Evolutionary conservation across 1,140 invertebrate species (phyloP), one percentile per base, ranked within the genome.

Genomic region (Bicyclus anynana): DNA sequence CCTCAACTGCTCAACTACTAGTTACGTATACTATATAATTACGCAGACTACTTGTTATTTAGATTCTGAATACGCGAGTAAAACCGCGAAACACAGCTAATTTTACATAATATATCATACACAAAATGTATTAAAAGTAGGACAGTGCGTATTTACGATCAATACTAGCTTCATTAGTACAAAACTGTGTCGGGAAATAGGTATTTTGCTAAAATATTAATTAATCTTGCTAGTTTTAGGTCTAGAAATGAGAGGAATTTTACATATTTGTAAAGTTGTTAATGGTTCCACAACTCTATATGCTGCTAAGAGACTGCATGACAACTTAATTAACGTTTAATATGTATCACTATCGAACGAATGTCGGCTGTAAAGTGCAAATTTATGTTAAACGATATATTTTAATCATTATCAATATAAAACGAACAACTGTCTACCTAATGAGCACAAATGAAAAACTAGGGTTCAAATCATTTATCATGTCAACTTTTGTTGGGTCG

Each of bases 261-360:
- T 37, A 59, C 48, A 26, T 16, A 58, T 17, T 62, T 49, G 16
- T 56, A 58, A 69, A 64, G 55, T 69, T 59, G 62, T 63, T 65
- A 69, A 72, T 67, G 69, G 65, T 60, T 33, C 29, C 21, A 53
- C 49, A 54, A 26, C 37, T 42, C 44, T 27, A 23, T 57, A 59
- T 40, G 51, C 46, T 63, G 53, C 59, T 33, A 53, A 61, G 50
- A 38, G 29, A 52, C 44, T 17, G 42, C 21, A 59, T 62, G 65
- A 74, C 72, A 53, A 64, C 61, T 71, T 71, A 68, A 68, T 74
- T 71, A 68, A 58, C 59, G 58, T 63, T 68, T 64, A 70, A 70
- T 65, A 64, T 68, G 67, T 66, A 59, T 62, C 48, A 23, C 49
- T 59, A 44, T 44, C 47, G 40, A n/a, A 44, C 6, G 17, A 26